Evolutionary conservation across 2,797 vertebrate genomes (phyloP), one percentile per base, ranked within the genome.

Genomic region (Propithecus perrieri): DNA sequence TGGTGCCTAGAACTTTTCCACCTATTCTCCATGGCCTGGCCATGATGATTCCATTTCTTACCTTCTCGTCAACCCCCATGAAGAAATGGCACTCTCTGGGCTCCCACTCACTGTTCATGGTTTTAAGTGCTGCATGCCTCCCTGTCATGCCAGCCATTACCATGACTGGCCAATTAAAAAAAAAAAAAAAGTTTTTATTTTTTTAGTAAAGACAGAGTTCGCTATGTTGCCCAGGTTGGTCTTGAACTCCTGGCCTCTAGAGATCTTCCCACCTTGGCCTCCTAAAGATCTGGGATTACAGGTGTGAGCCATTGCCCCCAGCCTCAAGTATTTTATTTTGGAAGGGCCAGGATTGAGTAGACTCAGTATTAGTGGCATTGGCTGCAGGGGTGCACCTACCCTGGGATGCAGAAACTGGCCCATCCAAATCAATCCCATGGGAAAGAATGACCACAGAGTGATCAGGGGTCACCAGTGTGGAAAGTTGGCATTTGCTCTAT

Each of bases 391-490:
- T 91, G 7, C 7, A 69, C 22, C 14, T 41, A 30, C 18, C 18
- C 76, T 74, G 26, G 71, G 38, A 57, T 88, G 41, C 38, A 89
- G 93, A 89, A 81, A 92, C 59, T 80, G 93, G 24, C 38, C 85
- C 20, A n/a, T 92, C 84, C 48, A 74, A 93, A 63, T 55, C 28
- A 79, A 74, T n/a, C 79, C 74, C 26, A 1, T 95, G 94, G 80
- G 89, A 95, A 84, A 95, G 67, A 65, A 65, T 96, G 84, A 85
- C 96, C 91, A 74, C 96, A 97, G 76, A 87, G 83, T 87, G 43
- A 89, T 55, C 74, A 85, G 41, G 65, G 85, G 61, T 92, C 94
- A 95, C 35, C 57, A 94, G 69, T 59, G 57, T 83, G 89, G 59
- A 79, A 83, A 94, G 50, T 67, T 92, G 85, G 85, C 35, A 79